Evolutionary conservation across 92 coral and sea anemone genomes (phyloP).

Genomic region (Epizoanthus fatuus): DNA sequence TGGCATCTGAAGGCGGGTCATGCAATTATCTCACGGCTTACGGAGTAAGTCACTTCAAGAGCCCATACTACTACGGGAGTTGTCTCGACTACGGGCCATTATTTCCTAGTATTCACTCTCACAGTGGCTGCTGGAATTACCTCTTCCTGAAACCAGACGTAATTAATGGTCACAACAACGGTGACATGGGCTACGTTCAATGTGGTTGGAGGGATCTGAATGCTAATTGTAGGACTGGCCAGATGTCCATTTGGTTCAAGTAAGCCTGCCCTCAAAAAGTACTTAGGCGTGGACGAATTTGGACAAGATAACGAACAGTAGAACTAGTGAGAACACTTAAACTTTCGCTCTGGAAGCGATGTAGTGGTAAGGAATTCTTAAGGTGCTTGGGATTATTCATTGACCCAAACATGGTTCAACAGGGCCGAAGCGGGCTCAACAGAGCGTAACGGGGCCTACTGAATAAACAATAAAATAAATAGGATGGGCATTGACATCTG

Average conservation of each 20-base stretch:
- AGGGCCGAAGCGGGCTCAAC: not conserved
- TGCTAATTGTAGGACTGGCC: slow-evolving; percentile 21
- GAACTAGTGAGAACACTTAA: not conserved
- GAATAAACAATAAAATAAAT: too few species aligned
- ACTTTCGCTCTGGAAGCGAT: not conserved
- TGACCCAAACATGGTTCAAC: not conserved
- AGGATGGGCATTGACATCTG: too few species aligned
- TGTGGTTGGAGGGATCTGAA: slow-evolving; percentile 23
- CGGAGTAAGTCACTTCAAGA: slow-evolving; percentile 25
- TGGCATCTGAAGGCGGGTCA: slow-evolving; percentile 41
- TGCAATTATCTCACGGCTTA: slow-evolving; percentile 41
- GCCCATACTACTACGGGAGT: slow-evolving; percentile 25
- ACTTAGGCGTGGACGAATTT: not conserved
- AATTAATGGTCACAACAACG: not conserved
- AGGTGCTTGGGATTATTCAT: slow-evolving; percentile 17
- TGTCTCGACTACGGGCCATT: slow-evolving; percentile 37
- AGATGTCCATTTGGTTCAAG: slow-evolving; percentile 55
- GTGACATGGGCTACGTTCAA: slow-evolving; percentile 5
- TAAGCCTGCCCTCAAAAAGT: not conserved
- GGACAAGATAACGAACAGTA: not conserved
- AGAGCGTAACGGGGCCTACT: too few species aligned
- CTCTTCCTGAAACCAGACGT: slow-evolving; percentile 12
- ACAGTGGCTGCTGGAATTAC: slow-evolving; percentile 1
- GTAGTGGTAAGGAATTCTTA: not conserved
- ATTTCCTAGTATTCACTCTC: slow-evolving; percentile 47